Conservation (phyloP, 2,888 invertebrate species). For the Latrodectus hesperus region DNA sequence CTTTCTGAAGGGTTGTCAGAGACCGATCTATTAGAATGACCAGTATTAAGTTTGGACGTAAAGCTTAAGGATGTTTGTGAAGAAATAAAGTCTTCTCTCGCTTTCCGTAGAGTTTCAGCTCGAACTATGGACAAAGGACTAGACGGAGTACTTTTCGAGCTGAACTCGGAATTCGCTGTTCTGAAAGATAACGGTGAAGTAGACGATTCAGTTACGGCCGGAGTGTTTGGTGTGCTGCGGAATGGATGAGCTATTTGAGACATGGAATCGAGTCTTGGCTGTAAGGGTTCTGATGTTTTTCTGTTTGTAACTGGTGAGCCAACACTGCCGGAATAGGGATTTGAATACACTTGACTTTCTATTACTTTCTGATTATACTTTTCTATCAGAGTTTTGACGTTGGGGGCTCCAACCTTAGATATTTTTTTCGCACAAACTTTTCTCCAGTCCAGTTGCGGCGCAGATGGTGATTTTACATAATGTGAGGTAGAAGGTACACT, state of each 20-base stretch:
- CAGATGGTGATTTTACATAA: constrained; percentile 60
- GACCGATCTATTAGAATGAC: neutral
- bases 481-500: constrained; percentile 3
- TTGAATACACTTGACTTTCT: constrained; percentile 31
- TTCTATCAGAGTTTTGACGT: constrained; percentile 58
- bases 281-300: constrained; percentile 39
- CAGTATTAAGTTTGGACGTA: neutral
- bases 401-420: constrained; percentile 50
- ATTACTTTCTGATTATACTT: constrained; percentile 61
- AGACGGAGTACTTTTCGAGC: constrained; percentile 20
- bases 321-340: constrained; percentile 31
- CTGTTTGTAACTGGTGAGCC: constrained; percentile 39
- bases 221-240: constrained; percentile 50
- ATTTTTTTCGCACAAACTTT: constrained; percentile 55
- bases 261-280: neutral
- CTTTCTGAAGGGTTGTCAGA: neutral
- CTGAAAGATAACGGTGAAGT: constrained; percentile 38
- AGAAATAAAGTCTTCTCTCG: constrained; percentile 64
- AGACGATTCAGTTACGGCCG: constrained; percentile 12
- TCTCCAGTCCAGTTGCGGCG: constrained; percentile 61
- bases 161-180: constrained; percentile 2
- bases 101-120: constrained; percentile 41
- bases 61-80: constrained; percentile 6
- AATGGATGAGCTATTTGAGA: constrained; percentile 13
- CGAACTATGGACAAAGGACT: constrained; percentile 44